phyloP scores from a whole-genome alignment of 1,140 invertebrate species.

The Papilio xuthus region DNA sequence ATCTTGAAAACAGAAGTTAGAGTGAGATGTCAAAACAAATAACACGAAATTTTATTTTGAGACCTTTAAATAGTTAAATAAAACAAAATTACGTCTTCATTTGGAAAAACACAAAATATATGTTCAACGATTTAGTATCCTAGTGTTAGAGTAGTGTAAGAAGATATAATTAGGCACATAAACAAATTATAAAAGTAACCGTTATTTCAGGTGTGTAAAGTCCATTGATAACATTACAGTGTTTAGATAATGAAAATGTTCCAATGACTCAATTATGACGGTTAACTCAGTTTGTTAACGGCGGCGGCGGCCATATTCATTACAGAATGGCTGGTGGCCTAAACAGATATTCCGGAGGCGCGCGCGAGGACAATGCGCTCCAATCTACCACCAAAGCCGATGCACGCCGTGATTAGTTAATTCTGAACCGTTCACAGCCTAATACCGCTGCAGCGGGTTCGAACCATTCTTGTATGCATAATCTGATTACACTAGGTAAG shows the following conservation, averaged over 20 bases:
- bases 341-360: slow-evolving; percentile 79
- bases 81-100: too few relatives aligned
- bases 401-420: slow-evolving; percentile 79
- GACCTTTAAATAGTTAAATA: too few relatives aligned
- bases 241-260: slow-evolving; percentile 52
- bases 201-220: neutral
- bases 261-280: slow-evolving; percentile 59
- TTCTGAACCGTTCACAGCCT: slow-evolving; percentile 74
- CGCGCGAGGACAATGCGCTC: slow-evolving; percentile 76
- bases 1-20: too few relatives aligned
- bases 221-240: slow-evolving; percentile 42
- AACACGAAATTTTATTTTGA: too few relatives aligned
- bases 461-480: slow-evolving; percentile 79
- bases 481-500: slow-evolving; percentile 79
- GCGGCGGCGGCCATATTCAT: slow-evolving; percentile 71
- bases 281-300: slow-evolving; percentile 68
- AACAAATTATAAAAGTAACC: neutral
- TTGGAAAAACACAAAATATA: neutral
- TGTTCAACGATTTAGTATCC: neutral
- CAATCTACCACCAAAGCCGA: slow-evolving; percentile 75
- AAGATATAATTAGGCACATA: neutral
- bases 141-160: too few relatives aligned
- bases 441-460: slow-evolving; percentile 66
- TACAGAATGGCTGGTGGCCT: slow-evolving; percentile 75
- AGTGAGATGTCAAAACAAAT: too few relatives aligned